Conservation (phyloP, 1,140 invertebrate species). For the Geopemphigus sp. region DNA sequence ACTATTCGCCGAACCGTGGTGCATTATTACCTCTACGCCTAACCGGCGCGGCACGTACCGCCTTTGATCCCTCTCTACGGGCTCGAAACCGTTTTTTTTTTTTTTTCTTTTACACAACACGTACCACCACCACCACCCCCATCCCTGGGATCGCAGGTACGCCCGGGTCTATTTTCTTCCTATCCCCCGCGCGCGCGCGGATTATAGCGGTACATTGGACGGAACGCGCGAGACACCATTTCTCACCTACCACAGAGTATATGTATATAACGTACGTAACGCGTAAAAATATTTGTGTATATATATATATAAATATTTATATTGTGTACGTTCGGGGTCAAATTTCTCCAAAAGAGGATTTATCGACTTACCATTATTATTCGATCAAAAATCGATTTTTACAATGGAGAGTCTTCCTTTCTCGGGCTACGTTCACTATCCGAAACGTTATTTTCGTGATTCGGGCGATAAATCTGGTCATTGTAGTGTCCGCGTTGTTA, state of each 20-base stretch:
- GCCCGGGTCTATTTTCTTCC: not conserved
- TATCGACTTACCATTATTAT: not conserved
- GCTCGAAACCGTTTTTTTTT: slow-evolving; percentile 12
- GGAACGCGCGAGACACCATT: too few species aligned
- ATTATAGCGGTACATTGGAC: not conserved
- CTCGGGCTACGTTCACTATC: too few species aligned
- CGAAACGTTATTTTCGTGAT: not conserved
- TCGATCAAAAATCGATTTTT: slow-evolving; percentile 16
- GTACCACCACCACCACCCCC: too few species aligned
- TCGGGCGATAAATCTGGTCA: slow-evolving; percentile 35
- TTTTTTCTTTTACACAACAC: not conserved
- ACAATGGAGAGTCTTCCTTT: too few species aligned
- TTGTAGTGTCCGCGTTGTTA: too few species aligned
- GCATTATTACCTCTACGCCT: too few species aligned
- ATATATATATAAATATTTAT: slow-evolving; percentile 25
- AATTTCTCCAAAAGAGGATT: slow-evolving; percentile 40
- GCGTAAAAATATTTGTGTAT: too few species aligned
- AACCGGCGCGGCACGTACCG: too few species aligned
- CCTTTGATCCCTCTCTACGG: slow-evolving; percentile 37
- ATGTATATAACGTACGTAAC: not conserved
- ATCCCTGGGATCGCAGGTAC: too few species aligned
- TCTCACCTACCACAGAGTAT: not conserved
- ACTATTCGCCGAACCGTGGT: not conserved
- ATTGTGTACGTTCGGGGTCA: slow-evolving; percentile 24
- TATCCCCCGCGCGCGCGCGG: not conserved